Percentiles rank a stretch among this genome's conserved stretches.
These are phyloP conservation scores for Leptopilina syphax DNA, from an alignment of 2,888 invertebrate genomes.

Conservation along the genomic window DNA sequence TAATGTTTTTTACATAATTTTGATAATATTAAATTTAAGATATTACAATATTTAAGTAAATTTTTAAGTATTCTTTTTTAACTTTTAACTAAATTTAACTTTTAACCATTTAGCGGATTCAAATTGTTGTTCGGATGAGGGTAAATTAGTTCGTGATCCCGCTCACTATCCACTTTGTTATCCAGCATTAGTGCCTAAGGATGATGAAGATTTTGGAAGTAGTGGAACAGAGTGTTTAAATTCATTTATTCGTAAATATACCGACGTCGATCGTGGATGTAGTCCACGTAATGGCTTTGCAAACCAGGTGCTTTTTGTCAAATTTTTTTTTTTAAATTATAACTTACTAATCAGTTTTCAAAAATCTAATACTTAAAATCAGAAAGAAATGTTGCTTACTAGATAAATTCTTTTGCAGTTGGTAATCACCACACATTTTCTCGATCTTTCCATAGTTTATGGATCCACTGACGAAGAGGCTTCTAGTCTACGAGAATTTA, in stretches of 20 bases:
- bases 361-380: too few relatives aligned
- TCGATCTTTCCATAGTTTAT: conserved; percentile 90
- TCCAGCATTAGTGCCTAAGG: conserved; percentile 74
- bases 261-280: conserved; percentile 83
- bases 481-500: conserved; percentile 82
- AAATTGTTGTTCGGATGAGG: conserved; percentile 76
- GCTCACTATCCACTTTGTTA: conserved; percentile 61
- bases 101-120: background rate
- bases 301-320: conserved; percentile 49
- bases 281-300: conserved; percentile 79
- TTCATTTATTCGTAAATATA: conserved; percentile 83
- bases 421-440: conserved; percentile 83
- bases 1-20: conserved; percentile 67
- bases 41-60: too few relatives aligned
- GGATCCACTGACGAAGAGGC: conserved; percentile 85
- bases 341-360: too few relatives aligned
- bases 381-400: conserved; percentile 78
- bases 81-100: background rate
- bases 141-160: background rate
- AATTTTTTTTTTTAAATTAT: conserved; percentile 72
- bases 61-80: background rate
- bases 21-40: background rate
- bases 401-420: conserved; percentile 76
- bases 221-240: conserved; percentile 83
- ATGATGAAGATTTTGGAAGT: conserved; percentile 77